Evolutionary conservation across 30 jellyfish, hydroid and myxozoan genomes (phyloP), one percentile per base, ranked within the genome.

Genomic region (Aurelia sp.): DNA sequence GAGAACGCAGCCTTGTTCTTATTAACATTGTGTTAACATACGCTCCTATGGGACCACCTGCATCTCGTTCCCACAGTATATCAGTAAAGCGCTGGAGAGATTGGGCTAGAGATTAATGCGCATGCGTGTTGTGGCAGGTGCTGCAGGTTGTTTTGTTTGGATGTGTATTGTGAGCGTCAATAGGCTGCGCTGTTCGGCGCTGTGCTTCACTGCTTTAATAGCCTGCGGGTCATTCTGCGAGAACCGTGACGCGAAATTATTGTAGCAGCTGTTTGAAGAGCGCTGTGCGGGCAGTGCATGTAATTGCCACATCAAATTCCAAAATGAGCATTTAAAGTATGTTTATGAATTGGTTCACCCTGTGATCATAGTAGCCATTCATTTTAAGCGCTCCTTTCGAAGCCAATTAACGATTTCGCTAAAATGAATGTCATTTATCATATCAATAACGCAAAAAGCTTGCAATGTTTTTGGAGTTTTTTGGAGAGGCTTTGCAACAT

Each of bases 21-120:
- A 87, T 87, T 87, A 87, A 77, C 96, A 88, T 88, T 88, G 97
- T 88, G 81, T 88, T 88, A 88, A 67, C 91, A 73, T 78, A 77
- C 91, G 92, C 86, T 88, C 97, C 84, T 78, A 83, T 79, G 88
- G 84, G 85, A 70, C 97, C 97, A 88, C 97, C 97, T 88, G 97
- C 91, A 67, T 75, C 86, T 63, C 82, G 79, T 88, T 77, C 97
- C 97, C 97, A 88, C 97, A 79, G 97, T 80, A 88, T 77, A 88
- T 78, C 77, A 50, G 91, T 44, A 80, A 61, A 70, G 64, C 91
- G 96, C 86, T 67, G 50, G 85, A 62, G 80, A 55, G 83, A 71
- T 68, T 60, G 85, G 79, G 88, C 63, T 35, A 58, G 88, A 79
- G 89, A 40, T 62, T 13, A 79, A 57, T 67, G 88, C 97, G 97